phyloP scores from a whole-genome alignment of 2,888 invertebrate genomes.

The Rhodophaea formosa region DNA sequence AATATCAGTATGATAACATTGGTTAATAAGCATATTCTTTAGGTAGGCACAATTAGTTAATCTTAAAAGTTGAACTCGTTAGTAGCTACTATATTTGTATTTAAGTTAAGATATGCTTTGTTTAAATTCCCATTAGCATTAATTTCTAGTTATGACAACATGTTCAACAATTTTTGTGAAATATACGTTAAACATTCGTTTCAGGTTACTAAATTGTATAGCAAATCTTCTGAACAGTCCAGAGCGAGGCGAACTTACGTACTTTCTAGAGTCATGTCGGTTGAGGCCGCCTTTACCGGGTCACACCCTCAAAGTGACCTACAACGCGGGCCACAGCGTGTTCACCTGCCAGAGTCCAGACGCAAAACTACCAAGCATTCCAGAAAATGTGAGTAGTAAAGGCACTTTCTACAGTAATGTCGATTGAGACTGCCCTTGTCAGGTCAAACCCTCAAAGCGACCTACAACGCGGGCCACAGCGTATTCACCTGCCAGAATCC shows the following conservation, averaged over 20 bases:
- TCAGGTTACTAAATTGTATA: slow-evolving; percentile 90
- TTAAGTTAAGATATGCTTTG: too few species aligned
- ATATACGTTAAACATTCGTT: slow-evolving; percentile 25
- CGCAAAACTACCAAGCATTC: slow-evolving; percentile 94
- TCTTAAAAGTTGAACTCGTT: too few species aligned
- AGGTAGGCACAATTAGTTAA: too few species aligned
- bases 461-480: slow-evolving; percentile 64
- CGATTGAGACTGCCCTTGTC: slow-evolving; percentile 65
- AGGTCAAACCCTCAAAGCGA: slow-evolving; percentile 65
- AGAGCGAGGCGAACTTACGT: slow-evolving; percentile 56
- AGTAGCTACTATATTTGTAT: too few species aligned
- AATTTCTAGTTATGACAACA: too few species aligned
- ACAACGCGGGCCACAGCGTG: slow-evolving; percentile 65
- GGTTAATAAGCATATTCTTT: too few species aligned
- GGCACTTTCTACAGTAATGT: slow-evolving; percentile 65
- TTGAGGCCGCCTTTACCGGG: slow-evolving; percentile 67
- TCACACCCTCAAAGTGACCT: slow-evolving; percentile 64
- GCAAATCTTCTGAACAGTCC: slow-evolving; percentile 85
- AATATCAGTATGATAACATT: too few species aligned
- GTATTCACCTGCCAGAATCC: slow-evolving; percentile 86
- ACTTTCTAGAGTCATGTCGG: slow-evolving; percentile 66
- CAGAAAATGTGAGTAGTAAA: slow-evolving; percentile 91
- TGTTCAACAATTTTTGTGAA: neutral
- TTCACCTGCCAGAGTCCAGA: slow-evolving; percentile 87
- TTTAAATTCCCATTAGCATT: too few species aligned